Evolutionary conservation across 2,797 vertebrate genomes (phyloP), one percentile per base, ranked within the genome.

Genomic region (Limosa lapponica): DNA sequence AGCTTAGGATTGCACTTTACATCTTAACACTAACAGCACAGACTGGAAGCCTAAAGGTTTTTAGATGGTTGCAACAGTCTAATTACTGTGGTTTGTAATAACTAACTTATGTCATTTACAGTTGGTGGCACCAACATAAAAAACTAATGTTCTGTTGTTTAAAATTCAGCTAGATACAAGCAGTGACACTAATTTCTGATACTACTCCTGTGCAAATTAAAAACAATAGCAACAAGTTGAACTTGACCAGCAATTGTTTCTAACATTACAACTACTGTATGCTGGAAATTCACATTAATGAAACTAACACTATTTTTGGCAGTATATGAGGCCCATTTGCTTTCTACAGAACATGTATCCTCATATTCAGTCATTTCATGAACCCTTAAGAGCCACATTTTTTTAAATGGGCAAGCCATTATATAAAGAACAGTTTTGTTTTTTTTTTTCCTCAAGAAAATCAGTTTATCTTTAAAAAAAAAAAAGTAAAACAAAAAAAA

Each of bases 261-360:
- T 99, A 99, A 99, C 99, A 99, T 99, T 98, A 99, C 98, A 98
- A 99, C 99, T 99, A 99, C 99, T 98, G 99, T 98, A 99, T 99
- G 98, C 98, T 98, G 99, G 98, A 98, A 99, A 99, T 99, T 99
- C 99, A 99, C 99, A 99, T 98, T 98, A 98, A 98, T 98, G 98
- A 98, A 99, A 99, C 99, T 99, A 99, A 99, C 99, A 99, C 98
- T 99, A 99, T 99, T 99, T 99, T 99, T 99, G 99, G 99, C 99
- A 99, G 99, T 99, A 99, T 99, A 99, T 98, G 99, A 99, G 98
- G 99, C 98, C 96, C 98, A 96, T 98, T 98, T 99, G 98, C 98
- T 99, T 99, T 99, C 99, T 99, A 98, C 96, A 98, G 98, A 99
- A 99, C 98, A 97, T 98, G 98, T 98, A 98, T 98, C 98, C 99